Percentiles rank a stretch among this genome's conserved stretches.
Evolutionary conservation across 2,797 vertebrate species (phyloP).

Genomic region (Odontamblyopus rebecca): DNA sequence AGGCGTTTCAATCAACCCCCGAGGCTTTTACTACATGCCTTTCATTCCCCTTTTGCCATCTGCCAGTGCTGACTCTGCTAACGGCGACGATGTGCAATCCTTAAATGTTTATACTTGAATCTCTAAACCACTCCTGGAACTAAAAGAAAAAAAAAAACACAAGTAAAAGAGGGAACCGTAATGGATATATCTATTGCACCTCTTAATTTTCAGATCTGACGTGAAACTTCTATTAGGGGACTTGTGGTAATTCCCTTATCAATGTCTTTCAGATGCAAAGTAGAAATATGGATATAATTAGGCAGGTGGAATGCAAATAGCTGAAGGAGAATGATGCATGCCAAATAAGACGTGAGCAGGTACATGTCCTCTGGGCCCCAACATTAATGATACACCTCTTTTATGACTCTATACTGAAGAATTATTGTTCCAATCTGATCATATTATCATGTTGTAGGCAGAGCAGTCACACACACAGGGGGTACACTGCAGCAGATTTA

Average conservation of each 20-base stretch:
- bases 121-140: conserved; percentile 37
- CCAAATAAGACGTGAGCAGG: conserved; percentile 63
- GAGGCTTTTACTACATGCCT: conserved; percentile 58
- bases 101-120: conserved; percentile 56
- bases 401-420: conserved; percentile 63
- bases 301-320: conserved; percentile 42
- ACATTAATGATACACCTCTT: conserved; percentile 65
- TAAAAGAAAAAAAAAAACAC: conserved; percentile 32
- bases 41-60: conserved; percentile 65
- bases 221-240: conserved; percentile 47
- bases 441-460: conserved; percentile 46
- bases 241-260: conserved; percentile 46
- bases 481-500: neutral
- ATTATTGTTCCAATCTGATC: conserved; percentile 67
- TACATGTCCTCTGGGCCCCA: conserved; percentile 48
- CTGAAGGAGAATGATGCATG: conserved; percentile 54
- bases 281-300: conserved; percentile 61
- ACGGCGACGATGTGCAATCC: conserved; percentile 56
- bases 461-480: conserved; percentile 22
- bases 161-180: conserved; percentile 26
- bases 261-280: conserved; percentile 48
- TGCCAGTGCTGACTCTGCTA: conserved; percentile 65
- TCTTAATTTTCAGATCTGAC: conserved; percentile 52
- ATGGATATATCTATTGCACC: conserved; percentile 54
- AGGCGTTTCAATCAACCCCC: conserved; percentile 57